A percentile compares a stretch with the other conserved stretches of the same genome.
Evolutionary conservation across 2,113 vertebrate species (phyloP).

Genomic region (Calidris pugnax): DNA sequence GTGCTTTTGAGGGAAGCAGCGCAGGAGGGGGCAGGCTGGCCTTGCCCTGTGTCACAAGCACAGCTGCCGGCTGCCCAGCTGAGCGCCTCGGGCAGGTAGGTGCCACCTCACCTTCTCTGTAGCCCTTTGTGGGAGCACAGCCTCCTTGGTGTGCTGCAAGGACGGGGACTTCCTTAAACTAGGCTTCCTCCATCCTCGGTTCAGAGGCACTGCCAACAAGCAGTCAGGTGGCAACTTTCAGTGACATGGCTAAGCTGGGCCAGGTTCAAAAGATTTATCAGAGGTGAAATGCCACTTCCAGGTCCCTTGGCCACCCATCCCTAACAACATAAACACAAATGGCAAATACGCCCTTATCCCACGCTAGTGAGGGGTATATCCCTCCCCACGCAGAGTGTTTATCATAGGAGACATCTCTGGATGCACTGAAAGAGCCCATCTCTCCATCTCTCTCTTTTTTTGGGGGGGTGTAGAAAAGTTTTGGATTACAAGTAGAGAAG

Average conservation of each 20-base stretch:
- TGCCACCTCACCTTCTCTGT: background rate
- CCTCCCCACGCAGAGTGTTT: background rate
- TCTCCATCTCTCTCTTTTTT: background rate
- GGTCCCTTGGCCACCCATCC: background rate
- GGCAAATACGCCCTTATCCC: background rate
- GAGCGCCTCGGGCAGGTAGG: background rate
- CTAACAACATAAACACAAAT: background rate
- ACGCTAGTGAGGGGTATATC: background rate
- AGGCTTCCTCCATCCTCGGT: background rate
- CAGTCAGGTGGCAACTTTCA: background rate
- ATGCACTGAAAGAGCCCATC: background rate
- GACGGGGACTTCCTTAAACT: background rate
- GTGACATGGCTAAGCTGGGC: background rate
- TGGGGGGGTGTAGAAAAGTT: background rate
- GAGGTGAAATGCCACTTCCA: background rate
- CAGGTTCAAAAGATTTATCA: conserved; percentile 36
- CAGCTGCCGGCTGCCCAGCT: background rate
- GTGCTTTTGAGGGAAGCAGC: background rate
- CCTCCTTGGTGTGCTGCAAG: rapidly evolving
- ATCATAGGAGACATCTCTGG: background rate
- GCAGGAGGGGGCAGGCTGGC: background rate
- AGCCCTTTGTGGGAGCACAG: rapidly evolving
- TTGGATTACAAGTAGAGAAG: background rate
- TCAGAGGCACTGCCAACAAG: background rate
- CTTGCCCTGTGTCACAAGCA: background rate